phyloP scores from a whole-genome alignment of 2,888 invertebrate genomes.

The Drosophila pegasa region DNA sequence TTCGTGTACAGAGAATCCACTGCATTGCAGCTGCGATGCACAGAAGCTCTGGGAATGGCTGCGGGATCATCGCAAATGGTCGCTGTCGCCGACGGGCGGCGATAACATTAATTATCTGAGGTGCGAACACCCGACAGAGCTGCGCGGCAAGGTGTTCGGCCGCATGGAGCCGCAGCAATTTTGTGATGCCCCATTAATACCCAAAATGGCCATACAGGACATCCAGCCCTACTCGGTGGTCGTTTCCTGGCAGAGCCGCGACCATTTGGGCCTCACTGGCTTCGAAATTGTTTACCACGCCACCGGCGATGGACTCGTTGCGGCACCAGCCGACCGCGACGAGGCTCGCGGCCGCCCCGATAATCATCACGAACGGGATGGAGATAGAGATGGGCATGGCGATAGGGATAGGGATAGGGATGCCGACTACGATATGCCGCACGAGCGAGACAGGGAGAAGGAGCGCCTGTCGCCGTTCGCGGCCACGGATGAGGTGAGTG shows the following conservation, averaged over 20 bases:
- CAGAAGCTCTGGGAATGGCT: conserved; percentile 97
- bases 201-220: conserved; percentile 94
- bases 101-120: conserved; percentile 87
- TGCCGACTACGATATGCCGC: conserved; percentile 8
- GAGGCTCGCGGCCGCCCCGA: conserved; percentile 22
- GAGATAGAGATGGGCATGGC: conserved; percentile 19
- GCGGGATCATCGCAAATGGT: conserved; percentile 92
- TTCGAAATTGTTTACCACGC: conserved; percentile 94
- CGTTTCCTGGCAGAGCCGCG: conserved; percentile 95
- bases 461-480: conserved; percentile 44
- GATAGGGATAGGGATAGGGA: conserved; percentile 25
- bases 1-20: conserved; percentile 90
- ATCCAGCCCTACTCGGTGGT: conserved; percentile 94
- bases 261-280: conserved; percentile 93
- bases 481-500: conserved; percentile 71
- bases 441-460: conserved; percentile 20
- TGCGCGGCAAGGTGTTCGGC: conserved; percentile 91
- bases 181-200: conserved; percentile 93
- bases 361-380: conserved; percentile 35
- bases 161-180: conserved; percentile 91
- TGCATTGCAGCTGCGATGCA: conserved; percentile 95
- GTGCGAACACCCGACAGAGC: conserved; percentile 93
- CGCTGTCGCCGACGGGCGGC: conserved; percentile 64
- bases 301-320: conserved; percentile 86
- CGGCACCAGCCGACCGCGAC: conserved; percentile 46